Conservation (phyloP, 1,140 invertebrate species). For the Ceratoteleas bidentatus region DNA sequence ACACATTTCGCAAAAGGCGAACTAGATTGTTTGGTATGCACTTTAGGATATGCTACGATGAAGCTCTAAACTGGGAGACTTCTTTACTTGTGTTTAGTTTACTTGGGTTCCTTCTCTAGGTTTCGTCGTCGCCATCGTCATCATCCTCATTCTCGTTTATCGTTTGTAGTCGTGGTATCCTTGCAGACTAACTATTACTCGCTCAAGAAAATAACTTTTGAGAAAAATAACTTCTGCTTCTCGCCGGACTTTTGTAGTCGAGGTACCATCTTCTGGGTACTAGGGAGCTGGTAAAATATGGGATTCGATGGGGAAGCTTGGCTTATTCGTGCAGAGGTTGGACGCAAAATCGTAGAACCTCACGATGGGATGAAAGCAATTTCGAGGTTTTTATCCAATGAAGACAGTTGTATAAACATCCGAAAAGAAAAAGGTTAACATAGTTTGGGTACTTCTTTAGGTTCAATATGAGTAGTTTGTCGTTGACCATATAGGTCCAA, state of each 20-base stretch:
- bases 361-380: no score
- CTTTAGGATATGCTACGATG: slow-evolving; percentile 73
- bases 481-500: no score
- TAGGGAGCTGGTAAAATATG: background rate
- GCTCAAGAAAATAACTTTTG: slow-evolving; percentile 51
- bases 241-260: slow-evolving; percentile 7
- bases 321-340: no score
- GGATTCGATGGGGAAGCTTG: slow-evolving; percentile 6
- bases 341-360: no score
- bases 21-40: slow-evolving; percentile 71
- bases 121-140: background rate
- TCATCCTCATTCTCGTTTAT: slow-evolving; percentile 19
- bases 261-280: no score
- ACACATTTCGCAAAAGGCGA: slow-evolving; percentile 63
- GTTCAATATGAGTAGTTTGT: no score
- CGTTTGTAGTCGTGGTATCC: slow-evolving; percentile 29
- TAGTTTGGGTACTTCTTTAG: no score
- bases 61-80: slow-evolving; percentile 70
- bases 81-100: slow-evolving; percentile 46
- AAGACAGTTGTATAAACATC: no score
- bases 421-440: no score
- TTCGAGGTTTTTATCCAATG: no score
- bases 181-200: slow-evolving; percentile 45
- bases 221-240: slow-evolving; percentile 41
- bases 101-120: background rate